Evolutionary conservation across 2,113 vertebrate species (phyloP).

Genomic region (Hippolais icterina): DNA sequence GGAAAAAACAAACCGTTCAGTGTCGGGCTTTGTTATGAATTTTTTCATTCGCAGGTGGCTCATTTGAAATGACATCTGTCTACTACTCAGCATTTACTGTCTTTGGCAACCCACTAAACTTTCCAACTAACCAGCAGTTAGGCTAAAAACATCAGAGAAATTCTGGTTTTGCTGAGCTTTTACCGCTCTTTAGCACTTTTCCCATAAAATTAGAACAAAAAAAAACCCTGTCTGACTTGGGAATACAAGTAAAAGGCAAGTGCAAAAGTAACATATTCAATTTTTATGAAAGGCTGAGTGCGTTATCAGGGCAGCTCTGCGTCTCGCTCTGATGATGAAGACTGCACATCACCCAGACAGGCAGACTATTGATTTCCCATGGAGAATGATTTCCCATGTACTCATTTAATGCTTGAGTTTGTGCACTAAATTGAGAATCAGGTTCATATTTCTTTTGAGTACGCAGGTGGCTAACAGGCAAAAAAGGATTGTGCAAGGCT

Average conservation of each 20-base stretch:
- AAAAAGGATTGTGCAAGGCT: background rate
- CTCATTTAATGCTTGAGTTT: background rate
- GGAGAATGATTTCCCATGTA: background rate
- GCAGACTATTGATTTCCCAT: background rate
- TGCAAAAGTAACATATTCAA: background rate
- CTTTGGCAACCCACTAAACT: background rate
- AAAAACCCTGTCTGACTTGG: background rate
- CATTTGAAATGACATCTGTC: background rate
- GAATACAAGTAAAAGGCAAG: background rate
- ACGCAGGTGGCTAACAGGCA: background rate
- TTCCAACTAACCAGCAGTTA: background rate
- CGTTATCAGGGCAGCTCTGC: rapidly evolving
- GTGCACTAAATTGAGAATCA: background rate
- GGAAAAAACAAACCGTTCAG: background rate
- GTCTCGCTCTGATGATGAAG: background rate
- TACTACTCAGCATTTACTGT: background rate
- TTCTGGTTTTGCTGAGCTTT: background rate
- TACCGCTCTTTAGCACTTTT: background rate
- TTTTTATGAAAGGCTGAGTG: background rate
- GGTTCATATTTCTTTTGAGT: background rate
- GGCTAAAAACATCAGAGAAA: background rate
- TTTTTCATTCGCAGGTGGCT: background rate
- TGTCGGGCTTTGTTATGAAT: background rate
- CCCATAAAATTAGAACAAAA: background rate
- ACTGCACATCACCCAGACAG: background rate